Base-by-base conservation (phyloP, 23 tunicate genomes). In the Trididemnum nubilum region DNA sequence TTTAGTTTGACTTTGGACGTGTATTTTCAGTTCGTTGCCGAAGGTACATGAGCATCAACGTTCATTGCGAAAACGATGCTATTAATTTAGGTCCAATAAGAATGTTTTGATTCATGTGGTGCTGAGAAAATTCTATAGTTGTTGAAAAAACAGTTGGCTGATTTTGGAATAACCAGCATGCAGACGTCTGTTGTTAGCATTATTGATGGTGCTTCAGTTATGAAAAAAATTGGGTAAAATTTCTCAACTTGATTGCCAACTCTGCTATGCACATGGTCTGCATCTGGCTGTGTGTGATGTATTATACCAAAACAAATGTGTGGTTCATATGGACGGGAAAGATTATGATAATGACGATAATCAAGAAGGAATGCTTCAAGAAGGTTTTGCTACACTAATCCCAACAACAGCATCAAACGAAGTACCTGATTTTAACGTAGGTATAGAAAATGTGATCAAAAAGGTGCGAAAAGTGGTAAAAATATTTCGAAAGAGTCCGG, bases 211-310 rank as follows among this genome's bases (percentile, higher is more conserved):
- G 57, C 57, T 18, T 49, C 57, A 49, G 71, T 64, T 12, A 64
- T 64, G n/a, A 26, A 64, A 64, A 24, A 64, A 64, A 64, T 64
- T n/a, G 71, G 71, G 71, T 64, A 64, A 23, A 64, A 64, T 64
- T 64, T 64, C 71, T 49, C 57, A 49, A 49, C 57, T 49, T 49
- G 18, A 49, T 49, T 18, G 18, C 57, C 57, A 49, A 49, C 57
- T 49, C 57, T 49, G 57, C 57, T n/a, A n/a, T n/a, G n/a, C n/a
- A n/a, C n/a, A n/a, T n/a, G n/a, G n/a, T n/a, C n/a, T n/a, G n/a
- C n/a, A 49, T 49, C 57, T 49, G 57, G 57, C 57, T 49, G 57
- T 49, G 15, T 49, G 57, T 49, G 15, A 9, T 49, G 57, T 49
- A 49, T 49, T 49, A 18, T 49, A 49, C 57, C 15, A 49, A 49